phyloP scores from a whole-genome alignment of 2,113 vertebrate genomes.

The Periophthalmus modestus region DNA sequence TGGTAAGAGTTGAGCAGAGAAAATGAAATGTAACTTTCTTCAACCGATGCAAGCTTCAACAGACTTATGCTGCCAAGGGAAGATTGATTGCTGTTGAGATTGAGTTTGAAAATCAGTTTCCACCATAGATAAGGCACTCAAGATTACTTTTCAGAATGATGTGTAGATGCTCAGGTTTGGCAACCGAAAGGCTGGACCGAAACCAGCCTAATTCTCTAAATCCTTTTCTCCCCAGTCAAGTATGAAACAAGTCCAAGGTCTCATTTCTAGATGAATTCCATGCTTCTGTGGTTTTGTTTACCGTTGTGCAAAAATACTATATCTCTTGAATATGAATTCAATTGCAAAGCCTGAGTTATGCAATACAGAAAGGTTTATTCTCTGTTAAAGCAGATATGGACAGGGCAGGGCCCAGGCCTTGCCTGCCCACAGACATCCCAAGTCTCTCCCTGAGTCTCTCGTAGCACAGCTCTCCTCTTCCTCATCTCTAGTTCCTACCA shows the following conservation, averaged over 20 bases:
- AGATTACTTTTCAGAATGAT: slow-evolving; percentile 70
- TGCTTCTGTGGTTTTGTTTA: slow-evolving; percentile 33
- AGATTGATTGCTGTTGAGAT: slow-evolving; percentile 73
- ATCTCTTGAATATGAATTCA: no score
- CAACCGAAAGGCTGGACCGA: slow-evolving; percentile 49
- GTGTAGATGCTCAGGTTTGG: slow-evolving; percentile 65
- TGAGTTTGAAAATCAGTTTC: slow-evolving; percentile 65
- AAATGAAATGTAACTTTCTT: slow-evolving; percentile 71
- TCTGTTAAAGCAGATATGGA: no score
- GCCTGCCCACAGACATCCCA: no score
- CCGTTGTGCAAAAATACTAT: no score
- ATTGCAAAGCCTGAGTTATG: no score
- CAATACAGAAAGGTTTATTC: no score
- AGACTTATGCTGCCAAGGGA: slow-evolving; percentile 55
- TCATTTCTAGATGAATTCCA: slow-evolving; percentile 35
- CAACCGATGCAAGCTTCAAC: slow-evolving; percentile 48
- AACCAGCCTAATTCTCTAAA: slow-evolving; percentile 44
- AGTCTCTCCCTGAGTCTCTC: no score
- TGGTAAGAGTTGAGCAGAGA: slow-evolving; percentile 61
- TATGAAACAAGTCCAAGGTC: slow-evolving; percentile 46
- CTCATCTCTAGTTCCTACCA: no score
- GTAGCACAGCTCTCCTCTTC: no score
- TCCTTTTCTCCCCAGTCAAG: slow-evolving; percentile 29
- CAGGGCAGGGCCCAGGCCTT: no score
- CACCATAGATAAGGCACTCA: slow-evolving; percentile 53